A percentile compares a stretch with the other conserved stretches of the same genome.
Evolutionary conservation across 2,113 vertebrate genomes (phyloP).

Genomic region (pig (Sus scrofa)): T2T-Sscrofa CM000812.6:35309001-35309500

Average conservation of each 20-base stretch:
- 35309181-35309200: too few relatives aligned
- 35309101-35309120: too few relatives aligned
- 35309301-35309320: neutral
- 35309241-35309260: neutral
- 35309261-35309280: neutral
- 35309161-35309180: too few relatives aligned
- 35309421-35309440: slow-evolving; percentile 18
- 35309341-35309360: neutral
- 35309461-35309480: neutral
- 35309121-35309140: too few relatives aligned
- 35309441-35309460: slow-evolving; percentile 8
- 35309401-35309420: neutral
- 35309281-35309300: neutral
- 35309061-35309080: too few relatives aligned
- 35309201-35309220: too few relatives aligned
- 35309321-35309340: neutral
- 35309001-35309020: too few relatives aligned
- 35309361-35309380: neutral
- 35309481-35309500: neutral
- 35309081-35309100: too few relatives aligned
- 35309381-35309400: neutral
- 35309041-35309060: too few relatives aligned
- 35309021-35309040: too few relatives aligned
- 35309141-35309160: too few relatives aligned
- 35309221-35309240: too few relatives aligned